phyloP scores from a whole-genome alignment of 2,113 vertebrate genomes.

The Physeter macrocephalus region DNA sequence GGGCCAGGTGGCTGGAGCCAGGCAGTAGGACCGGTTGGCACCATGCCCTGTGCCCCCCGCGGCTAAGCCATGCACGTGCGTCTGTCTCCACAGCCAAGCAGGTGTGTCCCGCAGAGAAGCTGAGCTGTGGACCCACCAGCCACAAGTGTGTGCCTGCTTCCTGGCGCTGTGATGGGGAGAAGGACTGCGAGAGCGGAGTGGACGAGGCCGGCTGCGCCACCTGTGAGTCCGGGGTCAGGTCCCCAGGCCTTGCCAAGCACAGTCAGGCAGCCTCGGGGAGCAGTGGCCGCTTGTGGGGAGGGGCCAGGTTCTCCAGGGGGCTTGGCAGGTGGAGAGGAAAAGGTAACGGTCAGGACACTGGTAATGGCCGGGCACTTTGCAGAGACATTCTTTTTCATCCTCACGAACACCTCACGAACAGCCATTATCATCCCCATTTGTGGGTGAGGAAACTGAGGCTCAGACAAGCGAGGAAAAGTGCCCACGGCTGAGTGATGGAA shows the following conservation, averaged over 20 bases:
- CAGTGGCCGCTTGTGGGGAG: neutral
- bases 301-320: neutral
- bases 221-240: constrained; percentile 79
- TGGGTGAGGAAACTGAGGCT: constrained; percentile 72
- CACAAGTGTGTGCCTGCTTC: constrained; percentile 94
- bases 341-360: neutral
- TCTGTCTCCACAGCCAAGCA: constrained; percentile 85
- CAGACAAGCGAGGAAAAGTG: constrained; percentile 58
- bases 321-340: neutral
- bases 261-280: neutral
- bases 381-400: constrained; percentile 45
- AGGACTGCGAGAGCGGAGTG: constrained; percentile 92
- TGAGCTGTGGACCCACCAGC: constrained; percentile 91
- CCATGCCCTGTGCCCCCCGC: neutral
- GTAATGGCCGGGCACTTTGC: neutral
- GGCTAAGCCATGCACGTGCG: neutral
- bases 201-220: constrained; percentile 93
- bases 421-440: constrained; percentile 56
- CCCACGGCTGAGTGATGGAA: neutral
- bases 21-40: neutral
- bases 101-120: constrained; percentile 93
- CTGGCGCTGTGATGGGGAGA: constrained; percentile 96
- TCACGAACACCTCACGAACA: constrained; percentile 47
- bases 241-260: neutral
- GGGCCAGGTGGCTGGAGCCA: neutral